A percentile compares a stretch with the other conserved stretches of the same genome.
Conservation (phyloP, 2,113 vertebrate species). For the Crotalus helleri region DNA sequence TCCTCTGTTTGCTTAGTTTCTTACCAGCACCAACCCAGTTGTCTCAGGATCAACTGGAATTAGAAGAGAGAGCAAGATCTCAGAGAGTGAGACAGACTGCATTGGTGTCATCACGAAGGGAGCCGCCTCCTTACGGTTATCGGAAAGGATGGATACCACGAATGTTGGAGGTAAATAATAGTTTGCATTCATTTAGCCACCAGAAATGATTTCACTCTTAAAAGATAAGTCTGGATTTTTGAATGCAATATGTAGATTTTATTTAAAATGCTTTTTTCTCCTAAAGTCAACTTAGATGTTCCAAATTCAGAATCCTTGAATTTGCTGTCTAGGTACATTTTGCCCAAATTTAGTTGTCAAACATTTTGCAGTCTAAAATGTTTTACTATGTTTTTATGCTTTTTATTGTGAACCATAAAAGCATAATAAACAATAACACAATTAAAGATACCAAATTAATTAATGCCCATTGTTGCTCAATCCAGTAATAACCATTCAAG, state of each 20-base stretch:
- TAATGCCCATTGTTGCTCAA: neutral
- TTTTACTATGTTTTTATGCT: neutral
- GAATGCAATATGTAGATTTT: neutral
- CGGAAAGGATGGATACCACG: slow-evolving; percentile 93
- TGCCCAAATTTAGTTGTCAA: neutral
- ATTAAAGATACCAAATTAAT: neutral
- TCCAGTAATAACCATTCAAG: neutral
- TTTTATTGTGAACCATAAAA: neutral
- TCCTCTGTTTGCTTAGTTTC: slow-evolving; percentile 73
- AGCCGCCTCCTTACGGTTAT: slow-evolving; percentile 87
- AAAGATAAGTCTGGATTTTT: neutral
- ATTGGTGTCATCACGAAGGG: slow-evolving; percentile 85
- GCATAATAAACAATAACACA: neutral
- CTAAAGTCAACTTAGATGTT: neutral
- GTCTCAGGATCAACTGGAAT: slow-evolving; percentile 95
- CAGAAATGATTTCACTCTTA: neutral
- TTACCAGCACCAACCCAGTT: slow-evolving; percentile 94
- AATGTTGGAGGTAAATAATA: slow-evolving; percentile 75
- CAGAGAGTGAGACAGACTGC: slow-evolving; percentile 88
- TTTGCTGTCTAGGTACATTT: neutral
- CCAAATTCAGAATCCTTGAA: neutral
- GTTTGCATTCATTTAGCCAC: neutral
- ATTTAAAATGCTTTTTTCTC: neutral
- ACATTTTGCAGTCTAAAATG: neutral
- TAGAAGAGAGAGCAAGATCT: slow-evolving; percentile 84